Evolutionary conservation across 2,888 invertebrate species (phyloP).

Genomic region (Eristalinus sepulchralis): DNA sequence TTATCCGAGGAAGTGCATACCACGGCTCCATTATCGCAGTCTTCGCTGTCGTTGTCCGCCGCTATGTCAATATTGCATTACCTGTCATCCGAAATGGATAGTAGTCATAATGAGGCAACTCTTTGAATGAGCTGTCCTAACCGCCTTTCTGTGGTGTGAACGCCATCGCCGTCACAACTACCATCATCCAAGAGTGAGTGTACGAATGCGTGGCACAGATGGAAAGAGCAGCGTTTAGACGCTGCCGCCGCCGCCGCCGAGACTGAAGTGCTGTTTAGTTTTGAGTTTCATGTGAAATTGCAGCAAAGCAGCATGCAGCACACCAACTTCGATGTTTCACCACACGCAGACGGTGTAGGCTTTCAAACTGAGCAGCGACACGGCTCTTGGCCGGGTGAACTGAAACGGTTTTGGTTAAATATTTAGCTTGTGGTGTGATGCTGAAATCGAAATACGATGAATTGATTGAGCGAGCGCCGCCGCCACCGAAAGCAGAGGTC

Average conservation of each 20-base stretch:
- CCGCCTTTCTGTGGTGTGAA: constrained; percentile 36
- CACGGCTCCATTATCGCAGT: too few species aligned
- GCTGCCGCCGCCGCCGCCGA: background rate
- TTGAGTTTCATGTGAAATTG: constrained; percentile 68
- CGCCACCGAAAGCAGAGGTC: constrained; percentile 15
- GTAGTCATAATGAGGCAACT: constrained; percentile 55
- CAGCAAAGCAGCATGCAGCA: constrained; percentile 27
- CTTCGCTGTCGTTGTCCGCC: too few species aligned
- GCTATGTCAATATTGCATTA: constrained; percentile 31
- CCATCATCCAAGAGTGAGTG: background rate
- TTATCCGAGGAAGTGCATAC: constrained; percentile 1
- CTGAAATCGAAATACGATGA: constrained; percentile 64
- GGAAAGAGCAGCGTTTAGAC: constrained; percentile 29
- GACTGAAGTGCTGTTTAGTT: constrained; percentile 49
- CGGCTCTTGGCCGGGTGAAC: constrained; percentile 18
- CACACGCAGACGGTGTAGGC: constrained; percentile 35
- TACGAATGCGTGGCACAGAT: constrained; percentile 10
- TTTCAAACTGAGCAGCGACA: constrained; percentile 36
- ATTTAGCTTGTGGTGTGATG: constrained; percentile 51
- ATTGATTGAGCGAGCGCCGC: constrained; percentile 43
- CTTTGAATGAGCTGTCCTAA: constrained; percentile 32
- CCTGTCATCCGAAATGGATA: constrained; percentile 53
- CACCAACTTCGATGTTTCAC: constrained; percentile 27
- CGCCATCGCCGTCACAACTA: background rate
- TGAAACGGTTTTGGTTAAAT: constrained; percentile 34